These are phyloP conservation scores for Sebastes hubbsi DNA, from an alignment of 2,797 vertebrate genomes.

Conservation along the genomic window DNA sequence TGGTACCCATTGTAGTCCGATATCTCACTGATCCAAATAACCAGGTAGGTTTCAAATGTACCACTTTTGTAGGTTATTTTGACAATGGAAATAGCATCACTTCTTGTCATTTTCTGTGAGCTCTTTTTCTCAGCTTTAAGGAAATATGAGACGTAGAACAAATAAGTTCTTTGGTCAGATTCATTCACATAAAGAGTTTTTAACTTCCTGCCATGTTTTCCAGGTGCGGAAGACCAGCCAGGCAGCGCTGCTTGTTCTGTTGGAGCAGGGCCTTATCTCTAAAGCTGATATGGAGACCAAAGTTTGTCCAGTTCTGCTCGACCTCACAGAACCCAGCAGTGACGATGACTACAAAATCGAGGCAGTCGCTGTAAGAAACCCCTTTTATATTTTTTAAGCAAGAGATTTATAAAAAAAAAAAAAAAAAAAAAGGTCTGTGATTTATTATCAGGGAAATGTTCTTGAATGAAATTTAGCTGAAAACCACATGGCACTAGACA, in stretches of 20 bases:
- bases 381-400: background rate
- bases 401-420: background rate
- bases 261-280: slow-evolving; percentile 90
- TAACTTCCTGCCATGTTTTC: background rate
- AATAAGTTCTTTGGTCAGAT: background rate
- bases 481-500: background rate
- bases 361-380: slow-evolving; percentile 86
- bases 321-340: slow-evolving; percentile 88
- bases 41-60: slow-evolving; percentile 80
- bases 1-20: slow-evolving; percentile 88
- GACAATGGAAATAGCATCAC: background rate
- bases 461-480: background rate
- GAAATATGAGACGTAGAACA: background rate
- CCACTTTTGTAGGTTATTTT: background rate
- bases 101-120: background rate
- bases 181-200: background rate
- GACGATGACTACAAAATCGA: slow-evolving; percentile 92
- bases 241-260: slow-evolving; percentile 88
- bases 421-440: background rate
- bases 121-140: background rate
- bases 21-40: slow-evolving; percentile 92
- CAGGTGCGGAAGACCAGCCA: slow-evolving; percentile 94
- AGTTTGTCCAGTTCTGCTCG: slow-evolving; percentile 90
- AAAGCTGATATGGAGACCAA: slow-evolving; percentile 90
- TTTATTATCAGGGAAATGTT: background rate